A percentile compares a stretch with the other conserved stretches of the same genome.
phyloP scores from a whole-genome alignment of 1,140 invertebrate genomes.

The Drosophila carrolli region DNA sequence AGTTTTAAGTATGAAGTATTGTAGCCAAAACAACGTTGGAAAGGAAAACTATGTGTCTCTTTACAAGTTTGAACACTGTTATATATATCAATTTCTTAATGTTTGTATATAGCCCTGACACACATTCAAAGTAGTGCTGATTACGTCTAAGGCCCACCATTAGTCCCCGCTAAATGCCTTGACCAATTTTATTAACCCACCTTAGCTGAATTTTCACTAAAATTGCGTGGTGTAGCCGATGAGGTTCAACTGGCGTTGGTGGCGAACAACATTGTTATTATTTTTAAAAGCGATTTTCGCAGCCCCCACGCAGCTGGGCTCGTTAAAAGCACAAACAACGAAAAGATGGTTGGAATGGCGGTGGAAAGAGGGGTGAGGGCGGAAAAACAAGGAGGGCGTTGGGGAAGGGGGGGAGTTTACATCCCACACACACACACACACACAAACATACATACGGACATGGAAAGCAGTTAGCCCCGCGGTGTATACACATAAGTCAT shows the following conservation, averaged over 20 bases:
- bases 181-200: constrained; percentile 33
- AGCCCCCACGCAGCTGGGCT: constrained; percentile 70
- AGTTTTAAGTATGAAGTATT: too few relatives aligned
- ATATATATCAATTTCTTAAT: too few relatives aligned
- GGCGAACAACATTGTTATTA: constrained; percentile 66
- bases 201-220: constrained; percentile 14
- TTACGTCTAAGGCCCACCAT: constrained; percentile 4
- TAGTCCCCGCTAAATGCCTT: constrained; percentile 23
- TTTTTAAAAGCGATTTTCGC: constrained; percentile 80
- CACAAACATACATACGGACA: constrained; percentile 27
- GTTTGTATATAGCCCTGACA: neutral
- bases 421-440: constrained; percentile 1
- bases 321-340: constrained; percentile 76
- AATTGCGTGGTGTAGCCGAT: neutral
- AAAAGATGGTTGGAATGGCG: neutral
- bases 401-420: neutral
- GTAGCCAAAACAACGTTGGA: too few relatives aligned
- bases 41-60: too few relatives aligned
- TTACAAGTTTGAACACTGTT: neutral
- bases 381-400: neutral
- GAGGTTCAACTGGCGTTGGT: neutral
- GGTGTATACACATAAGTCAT: constrained; percentile 75
- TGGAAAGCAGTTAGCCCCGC: constrained; percentile 59
- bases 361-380: neutral
- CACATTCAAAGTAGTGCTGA: neutral